These are phyloP conservation scores for Apamea monoglypha DNA, from an alignment of 2,888 invertebrate species.

Conservation along the genomic window DNA sequence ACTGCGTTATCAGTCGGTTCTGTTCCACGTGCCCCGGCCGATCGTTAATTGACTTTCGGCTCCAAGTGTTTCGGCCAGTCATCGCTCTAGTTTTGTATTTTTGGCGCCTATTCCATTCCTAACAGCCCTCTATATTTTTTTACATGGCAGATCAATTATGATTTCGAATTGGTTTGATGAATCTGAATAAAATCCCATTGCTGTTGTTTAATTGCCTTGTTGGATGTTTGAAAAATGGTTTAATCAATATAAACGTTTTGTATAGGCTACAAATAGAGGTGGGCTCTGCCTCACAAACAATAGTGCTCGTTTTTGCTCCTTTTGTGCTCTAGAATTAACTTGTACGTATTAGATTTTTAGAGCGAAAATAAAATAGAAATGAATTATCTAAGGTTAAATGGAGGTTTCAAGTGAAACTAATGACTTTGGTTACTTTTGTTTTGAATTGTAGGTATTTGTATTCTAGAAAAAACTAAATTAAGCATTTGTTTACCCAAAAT, in stretches of 20 bases:
- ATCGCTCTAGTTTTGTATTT: slow-evolving; percentile 89
- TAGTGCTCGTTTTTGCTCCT: slow-evolving; percentile 49
- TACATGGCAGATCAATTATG: slow-evolving; percentile 90
- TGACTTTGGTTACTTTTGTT: slow-evolving; percentile 35
- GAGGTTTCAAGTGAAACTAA: slow-evolving; percentile 31
- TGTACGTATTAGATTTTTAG: slow-evolving; percentile 50
- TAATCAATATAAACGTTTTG: slow-evolving; percentile 80
- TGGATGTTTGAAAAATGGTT: slow-evolving; percentile 87
- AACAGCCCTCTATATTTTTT: slow-evolving; percentile 88
- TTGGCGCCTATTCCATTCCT: slow-evolving; percentile 88
- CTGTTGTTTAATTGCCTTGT: slow-evolving; percentile 89
- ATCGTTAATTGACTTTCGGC: slow-evolving; percentile 88
- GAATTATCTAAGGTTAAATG: slow-evolving; percentile 25
- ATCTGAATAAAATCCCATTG: slow-evolving; percentile 90
- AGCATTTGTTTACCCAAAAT: slow-evolving; percentile 51
- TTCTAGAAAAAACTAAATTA: slow-evolving; percentile 36
- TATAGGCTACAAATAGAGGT: slow-evolving; percentile 72
- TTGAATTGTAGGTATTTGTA: slow-evolving; percentile 19
- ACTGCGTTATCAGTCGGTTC: slow-evolving; percentile 75
- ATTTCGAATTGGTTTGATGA: slow-evolving; percentile 90
- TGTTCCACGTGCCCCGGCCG: slow-evolving; percentile 82
- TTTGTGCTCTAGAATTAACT: slow-evolving; percentile 63
- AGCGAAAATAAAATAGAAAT: slow-evolving; percentile 26
- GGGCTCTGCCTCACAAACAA: slow-evolving; percentile 58
- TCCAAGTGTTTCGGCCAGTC: slow-evolving; percentile 87